Base-by-base conservation (phyloP, 2,888 invertebrate species). In the Drosophila trichaetosa region DNA sequence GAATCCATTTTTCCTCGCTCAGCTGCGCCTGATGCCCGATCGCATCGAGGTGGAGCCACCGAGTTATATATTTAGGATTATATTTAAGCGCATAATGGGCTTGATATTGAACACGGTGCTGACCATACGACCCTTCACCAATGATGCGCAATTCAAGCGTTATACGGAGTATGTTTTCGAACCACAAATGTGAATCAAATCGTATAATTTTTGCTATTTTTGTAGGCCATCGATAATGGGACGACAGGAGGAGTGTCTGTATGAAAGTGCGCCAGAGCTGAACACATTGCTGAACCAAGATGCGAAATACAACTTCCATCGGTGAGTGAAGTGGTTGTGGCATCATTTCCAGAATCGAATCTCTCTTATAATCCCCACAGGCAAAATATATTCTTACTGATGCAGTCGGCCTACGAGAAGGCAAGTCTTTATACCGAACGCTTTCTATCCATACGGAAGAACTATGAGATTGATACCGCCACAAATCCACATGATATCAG, bases 161-260 rank as follows among this genome's bases (percentile, higher is more conserved):
- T 97, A 97, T 85, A 97, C 97, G 4, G 95, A 96, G 95, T 93
- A 83, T 11, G 82, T 63, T 61, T 46, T 4, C 16, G 16, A 46
- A 6, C 27, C 6, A 11, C 10, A 10, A 33, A 18, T 4, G 18
- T 36, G 2, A 3, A 21, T 36, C 0, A 0, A 10, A 38, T 52
- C 16, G 11, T 18, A 36, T 6, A 2, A 5, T 21, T 27, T 42
- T 38, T 2, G n/a, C 10, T 1, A 16, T 49, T 16, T 10, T 29
- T 38, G 0, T 48, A 96, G 96, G 69, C 98, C 98, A 0, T 95
- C 96, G 24, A 96, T 98, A 73, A 97, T 97, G 94, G 96, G 96
- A 24, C 96, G 97, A 87, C 95, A 95, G 88, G 96, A 97, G 81
- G 96, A 96, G 51, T 95, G 96, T 91, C 95, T 96, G 0, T 96